Conservation (phyloP, 2,888 invertebrate genomes). For the Drosophila lutescens region DNA sequence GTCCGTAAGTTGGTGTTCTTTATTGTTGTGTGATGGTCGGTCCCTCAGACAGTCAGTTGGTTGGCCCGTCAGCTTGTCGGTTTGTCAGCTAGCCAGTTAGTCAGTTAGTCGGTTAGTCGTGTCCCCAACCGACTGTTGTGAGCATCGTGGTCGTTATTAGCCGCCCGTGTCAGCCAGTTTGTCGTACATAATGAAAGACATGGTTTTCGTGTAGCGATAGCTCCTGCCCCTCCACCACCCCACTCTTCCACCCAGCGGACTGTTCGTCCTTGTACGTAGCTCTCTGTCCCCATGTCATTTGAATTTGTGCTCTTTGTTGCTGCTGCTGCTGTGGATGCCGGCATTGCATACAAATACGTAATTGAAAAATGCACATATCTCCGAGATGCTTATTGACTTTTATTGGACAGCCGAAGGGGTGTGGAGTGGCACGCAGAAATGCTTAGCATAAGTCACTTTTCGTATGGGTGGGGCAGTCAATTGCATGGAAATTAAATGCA, state of each 20-base stretch:
- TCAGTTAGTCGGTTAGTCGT: constrained; percentile 14
- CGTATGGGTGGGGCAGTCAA: constrained; percentile 30
- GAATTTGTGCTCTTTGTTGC: constrained; percentile 68
- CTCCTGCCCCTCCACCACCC: constrained; percentile 2
- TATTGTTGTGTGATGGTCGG: constrained; percentile 37
- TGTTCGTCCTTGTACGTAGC: constrained; percentile 22
- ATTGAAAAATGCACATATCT: constrained; percentile 75
- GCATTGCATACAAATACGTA: constrained; percentile 63
- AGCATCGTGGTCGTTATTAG: constrained; percentile 61
- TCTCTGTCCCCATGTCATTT: constrained; percentile 62
- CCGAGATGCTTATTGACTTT: constrained; percentile 72
- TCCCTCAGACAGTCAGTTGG: constrained; percentile 2
- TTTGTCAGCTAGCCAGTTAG: constrained; percentile 2
- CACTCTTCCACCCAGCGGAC: background rate
- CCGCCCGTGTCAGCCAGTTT: constrained; percentile 76
- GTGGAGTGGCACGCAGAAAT: constrained; percentile 12
- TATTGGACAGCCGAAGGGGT: constrained; percentile 70
- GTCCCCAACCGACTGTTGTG: constrained; percentile 19
- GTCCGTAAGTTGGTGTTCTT: constrained; percentile 42
- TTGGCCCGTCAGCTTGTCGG: background rate
- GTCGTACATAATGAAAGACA: constrained; percentile 78
- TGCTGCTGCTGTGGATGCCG: constrained; percentile 34
- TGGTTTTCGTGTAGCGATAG: constrained; percentile 69
- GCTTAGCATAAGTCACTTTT: constrained; percentile 39
- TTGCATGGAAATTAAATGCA: constrained; percentile 47